phyloP scores from a whole-genome alignment of 2,888 invertebrate genomes.

The Entomobrya multifasciata region DNA sequence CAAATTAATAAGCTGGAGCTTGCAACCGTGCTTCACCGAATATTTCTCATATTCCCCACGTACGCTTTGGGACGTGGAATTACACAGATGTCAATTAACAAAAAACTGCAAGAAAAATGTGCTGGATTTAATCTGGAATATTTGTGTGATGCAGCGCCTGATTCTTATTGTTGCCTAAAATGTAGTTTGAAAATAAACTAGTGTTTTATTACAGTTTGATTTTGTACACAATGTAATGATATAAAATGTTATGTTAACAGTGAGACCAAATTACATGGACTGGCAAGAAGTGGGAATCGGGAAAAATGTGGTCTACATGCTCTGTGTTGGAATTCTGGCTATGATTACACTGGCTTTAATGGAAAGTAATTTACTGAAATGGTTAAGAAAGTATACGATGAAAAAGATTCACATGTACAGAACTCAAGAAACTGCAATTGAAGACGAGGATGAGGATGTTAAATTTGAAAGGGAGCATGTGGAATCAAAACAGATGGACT shows the following conservation, averaged over 20 bases:
- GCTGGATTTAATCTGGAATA: constrained; percentile 74
- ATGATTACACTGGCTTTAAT: constrained; percentile 69
- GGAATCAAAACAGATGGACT: not conserved
- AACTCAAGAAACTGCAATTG: constrained; percentile 17
- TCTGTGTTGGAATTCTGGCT: constrained; percentile 64
- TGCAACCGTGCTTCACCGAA: constrained; percentile 85
- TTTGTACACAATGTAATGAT: too few species aligned
- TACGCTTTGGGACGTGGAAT: constrained; percentile 84
- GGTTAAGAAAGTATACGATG: constrained; percentile 7
- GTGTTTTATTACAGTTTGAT: not conserved
- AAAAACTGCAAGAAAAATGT: constrained; percentile 71
- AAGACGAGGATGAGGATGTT: constrained; percentile 54
- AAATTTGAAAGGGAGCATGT: constrained; percentile 42
- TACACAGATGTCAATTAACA: constrained; percentile 76
- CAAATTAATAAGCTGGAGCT: constrained; percentile 84
- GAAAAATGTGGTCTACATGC: constrained; percentile 76
- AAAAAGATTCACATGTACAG: constrained; percentile 77
- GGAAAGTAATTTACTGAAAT: constrained; percentile 72
- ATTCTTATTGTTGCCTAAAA: constrained; percentile 77
- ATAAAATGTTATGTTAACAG: constrained; percentile 57
- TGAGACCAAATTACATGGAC: constrained; percentile 76
- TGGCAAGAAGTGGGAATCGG: constrained; percentile 77
- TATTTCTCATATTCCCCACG: constrained; percentile 88
- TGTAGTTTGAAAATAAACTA: constrained; percentile 58
- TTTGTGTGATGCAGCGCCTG: constrained; percentile 76